These are phyloP conservation scores for Aphidius colemani DNA, from an alignment of 2,888 invertebrate genomes.

Conservation along the genomic window DNA sequence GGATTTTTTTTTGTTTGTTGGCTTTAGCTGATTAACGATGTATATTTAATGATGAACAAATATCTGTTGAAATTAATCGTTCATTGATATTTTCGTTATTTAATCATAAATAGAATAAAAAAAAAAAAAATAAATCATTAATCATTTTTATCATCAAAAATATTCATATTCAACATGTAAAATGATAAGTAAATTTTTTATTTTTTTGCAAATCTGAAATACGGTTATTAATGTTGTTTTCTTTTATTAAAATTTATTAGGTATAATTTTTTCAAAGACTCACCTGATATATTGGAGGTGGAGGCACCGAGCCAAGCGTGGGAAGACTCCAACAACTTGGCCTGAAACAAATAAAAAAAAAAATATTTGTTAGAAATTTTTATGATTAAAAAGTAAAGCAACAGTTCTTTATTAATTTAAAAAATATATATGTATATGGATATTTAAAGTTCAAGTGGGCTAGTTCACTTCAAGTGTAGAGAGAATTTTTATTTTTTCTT, in stretches of 20 bases:
- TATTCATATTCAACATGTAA: background rate
- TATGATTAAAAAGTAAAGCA: background rate
- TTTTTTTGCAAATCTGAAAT: background rate
- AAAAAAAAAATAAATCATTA: too few relatives aligned
- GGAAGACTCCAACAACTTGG: slow-evolving; percentile 89
- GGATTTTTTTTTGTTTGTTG: too few relatives aligned
- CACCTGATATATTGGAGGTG: slow-evolving; percentile 89
- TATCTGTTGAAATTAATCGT: background rate
- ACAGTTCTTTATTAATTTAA: slow-evolving; percentile 5
- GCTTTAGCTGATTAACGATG: too few relatives aligned
- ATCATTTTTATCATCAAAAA: too few relatives aligned
- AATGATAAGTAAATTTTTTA: background rate
- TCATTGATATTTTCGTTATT: too few relatives aligned
- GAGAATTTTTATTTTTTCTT: slow-evolving; percentile 6
- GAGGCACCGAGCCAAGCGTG: slow-evolving; percentile 92
- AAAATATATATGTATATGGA: slow-evolving; percentile 10
- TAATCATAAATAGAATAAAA: too few relatives aligned
- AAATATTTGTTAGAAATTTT: slow-evolving; percentile 20
- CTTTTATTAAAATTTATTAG: slow-evolving; percentile 11
- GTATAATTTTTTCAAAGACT: slow-evolving; percentile 60
- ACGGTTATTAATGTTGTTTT: slow-evolving; percentile 5
- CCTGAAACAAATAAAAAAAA: slow-evolving; percentile 69
- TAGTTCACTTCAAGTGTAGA: slow-evolving; percentile 10
- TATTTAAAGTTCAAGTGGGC: slow-evolving; percentile 9
- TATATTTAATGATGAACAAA: slow-evolving; percentile 1